These are phyloP conservation scores for Rhodophaea formosa DNA, from an alignment of 2,888 invertebrate genomes.

Conservation along the genomic window DNA sequence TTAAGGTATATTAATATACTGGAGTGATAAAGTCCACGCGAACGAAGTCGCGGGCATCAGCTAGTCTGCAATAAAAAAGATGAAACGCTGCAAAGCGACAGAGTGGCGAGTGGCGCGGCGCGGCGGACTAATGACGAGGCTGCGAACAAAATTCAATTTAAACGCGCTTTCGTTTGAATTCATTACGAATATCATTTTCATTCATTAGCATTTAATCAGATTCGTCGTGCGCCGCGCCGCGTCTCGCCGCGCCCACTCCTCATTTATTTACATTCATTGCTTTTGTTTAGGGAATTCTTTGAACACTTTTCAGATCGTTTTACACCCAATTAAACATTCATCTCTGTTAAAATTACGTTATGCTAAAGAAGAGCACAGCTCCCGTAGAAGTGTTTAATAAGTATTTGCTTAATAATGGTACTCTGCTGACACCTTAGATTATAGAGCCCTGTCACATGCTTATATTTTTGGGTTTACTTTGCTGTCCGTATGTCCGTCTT, in stretches of 20 bases:
- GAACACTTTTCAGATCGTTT: neutral
- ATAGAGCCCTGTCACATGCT: too few relatives aligned
- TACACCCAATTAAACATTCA: slow-evolving; percentile 9
- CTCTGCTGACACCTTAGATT: too few relatives aligned
- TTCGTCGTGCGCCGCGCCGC: slow-evolving; percentile 6
- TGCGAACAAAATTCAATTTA: slow-evolving; percentile 26
- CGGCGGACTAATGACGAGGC: slow-evolving; percentile 10
- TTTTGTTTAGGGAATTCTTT: slow-evolving; percentile 13
- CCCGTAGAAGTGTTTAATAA: too few relatives aligned
- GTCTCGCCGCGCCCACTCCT: slow-evolving; percentile 16
- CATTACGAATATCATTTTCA: slow-evolving; percentile 29
- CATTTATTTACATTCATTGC: slow-evolving; percentile 23
- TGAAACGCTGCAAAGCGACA: too few relatives aligned
- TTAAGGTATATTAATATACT: too few relatives aligned
- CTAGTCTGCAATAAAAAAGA: too few relatives aligned
- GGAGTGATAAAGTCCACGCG: too few relatives aligned
- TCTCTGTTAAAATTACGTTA: neutral
- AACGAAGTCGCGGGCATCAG: too few relatives aligned
- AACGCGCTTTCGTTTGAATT: slow-evolving; percentile 27
- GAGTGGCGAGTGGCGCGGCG: slow-evolving; percentile 8
- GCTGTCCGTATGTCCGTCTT: too few relatives aligned
- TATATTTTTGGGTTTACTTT: too few relatives aligned
- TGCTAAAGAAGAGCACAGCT: neutral
- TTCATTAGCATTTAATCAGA: slow-evolving; percentile 26
- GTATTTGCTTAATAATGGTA: too few relatives aligned